Conservation (phyloP, 2,113 vertebrate genomes). For the Callocephalon fimbriatum region DNA sequence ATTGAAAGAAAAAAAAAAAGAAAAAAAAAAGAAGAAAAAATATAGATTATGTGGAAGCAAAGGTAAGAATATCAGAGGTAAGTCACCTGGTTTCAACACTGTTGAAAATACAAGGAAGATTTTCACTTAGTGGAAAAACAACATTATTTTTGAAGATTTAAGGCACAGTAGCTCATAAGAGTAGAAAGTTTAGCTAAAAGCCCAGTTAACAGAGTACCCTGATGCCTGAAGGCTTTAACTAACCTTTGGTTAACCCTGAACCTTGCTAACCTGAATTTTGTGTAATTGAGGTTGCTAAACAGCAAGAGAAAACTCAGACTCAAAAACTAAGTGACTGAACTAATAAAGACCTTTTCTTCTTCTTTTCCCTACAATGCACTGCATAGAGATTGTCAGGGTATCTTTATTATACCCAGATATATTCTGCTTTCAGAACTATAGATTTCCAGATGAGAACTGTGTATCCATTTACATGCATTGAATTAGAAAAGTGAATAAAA, state of each 20-base stretch:
- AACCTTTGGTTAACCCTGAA: neutral
- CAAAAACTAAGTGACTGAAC: neutral
- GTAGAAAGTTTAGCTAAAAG: neutral
- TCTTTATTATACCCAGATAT: neutral
- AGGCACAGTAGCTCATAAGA: neutral
- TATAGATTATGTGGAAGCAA: neutral
- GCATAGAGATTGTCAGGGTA: neutral
- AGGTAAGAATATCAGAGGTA: neutral
- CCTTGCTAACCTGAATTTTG: neutral
- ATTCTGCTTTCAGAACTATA: neutral
- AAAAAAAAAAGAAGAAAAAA: neutral
- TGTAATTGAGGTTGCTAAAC: neutral
- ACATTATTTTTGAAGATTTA: neutral
- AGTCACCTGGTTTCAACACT: neutral
- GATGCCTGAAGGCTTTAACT: neutral
- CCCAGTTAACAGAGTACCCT: neutral
- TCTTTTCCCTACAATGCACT: neutral
- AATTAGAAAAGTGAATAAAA: neutral
- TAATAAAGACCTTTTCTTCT: neutral
- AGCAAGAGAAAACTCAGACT: neutral
- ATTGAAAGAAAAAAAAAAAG: neutral
- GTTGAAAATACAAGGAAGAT: neutral
- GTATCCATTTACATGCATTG: neutral
- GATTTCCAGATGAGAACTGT: neutral
- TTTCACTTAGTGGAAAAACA: neutral